phyloP scores from a whole-genome alignment of 2,888 invertebrate genomes.

The Oithona nana region DNA sequence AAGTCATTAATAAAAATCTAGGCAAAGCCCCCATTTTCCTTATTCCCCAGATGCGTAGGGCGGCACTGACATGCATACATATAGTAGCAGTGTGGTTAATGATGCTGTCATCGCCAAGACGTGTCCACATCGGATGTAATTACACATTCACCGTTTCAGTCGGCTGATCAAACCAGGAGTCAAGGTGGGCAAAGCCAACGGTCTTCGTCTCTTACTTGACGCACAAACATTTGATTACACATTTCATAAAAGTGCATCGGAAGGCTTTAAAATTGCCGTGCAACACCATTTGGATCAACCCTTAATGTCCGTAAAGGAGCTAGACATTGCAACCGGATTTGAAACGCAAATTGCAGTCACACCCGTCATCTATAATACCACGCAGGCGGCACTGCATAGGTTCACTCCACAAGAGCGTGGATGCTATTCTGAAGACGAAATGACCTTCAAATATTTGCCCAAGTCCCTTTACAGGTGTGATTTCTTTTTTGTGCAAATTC shows the following conservation, averaged over 20 bases:
- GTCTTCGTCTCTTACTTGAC: background rate
- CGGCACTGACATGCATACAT: too few relatives aligned
- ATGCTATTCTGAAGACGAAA: background rate
- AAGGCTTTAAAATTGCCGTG: constrained; percentile 12
- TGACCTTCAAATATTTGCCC: constrained; percentile 3
- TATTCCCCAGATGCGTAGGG: too few relatives aligned
- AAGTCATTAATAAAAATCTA: too few relatives aligned
- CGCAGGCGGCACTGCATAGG: background rate
- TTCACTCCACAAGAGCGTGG: constrained; percentile 10
- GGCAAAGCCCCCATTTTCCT: too few relatives aligned
- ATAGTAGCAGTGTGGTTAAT: too few relatives aligned
- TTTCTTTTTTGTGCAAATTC: background rate
- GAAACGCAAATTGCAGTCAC: constrained; percentile 4
- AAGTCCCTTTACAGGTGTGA: background rate
- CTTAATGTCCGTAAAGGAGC: constrained; percentile 11
- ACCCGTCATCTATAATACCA: background rate
- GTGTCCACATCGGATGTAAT: too few relatives aligned
- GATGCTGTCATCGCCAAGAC: too few relatives aligned
- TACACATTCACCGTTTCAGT: too few relatives aligned
- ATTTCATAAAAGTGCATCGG: background rate
- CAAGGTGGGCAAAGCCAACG: constrained; percentile 13
- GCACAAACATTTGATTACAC: constrained; percentile 14
- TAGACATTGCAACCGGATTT: constrained; percentile 12
- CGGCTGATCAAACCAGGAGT: background rate
- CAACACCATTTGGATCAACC: constrained; percentile 16